Evolutionary conservation across 2,113 vertebrate genomes (phyloP).

Genomic region (Lota lota): DNA sequence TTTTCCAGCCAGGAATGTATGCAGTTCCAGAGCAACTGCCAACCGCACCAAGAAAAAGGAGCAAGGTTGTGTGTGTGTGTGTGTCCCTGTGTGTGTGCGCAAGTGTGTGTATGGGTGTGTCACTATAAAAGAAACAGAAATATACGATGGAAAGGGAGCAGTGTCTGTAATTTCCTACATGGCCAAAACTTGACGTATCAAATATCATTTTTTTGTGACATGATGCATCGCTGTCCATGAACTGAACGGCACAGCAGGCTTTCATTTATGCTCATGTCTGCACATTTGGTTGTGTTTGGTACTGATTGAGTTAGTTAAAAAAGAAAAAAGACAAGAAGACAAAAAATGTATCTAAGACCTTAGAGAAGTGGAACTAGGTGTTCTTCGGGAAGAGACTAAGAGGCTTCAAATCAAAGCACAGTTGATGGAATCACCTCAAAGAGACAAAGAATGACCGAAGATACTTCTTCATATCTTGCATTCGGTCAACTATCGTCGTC

Average conservation of each 20-base stretch:
- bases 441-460: no score
- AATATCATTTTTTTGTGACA: slow-evolving; percentile 42
- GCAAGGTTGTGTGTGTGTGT: slow-evolving; percentile 13
- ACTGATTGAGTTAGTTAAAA: slow-evolving; percentile 52
- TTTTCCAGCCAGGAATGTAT: slow-evolving; percentile 66
- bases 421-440: no score
- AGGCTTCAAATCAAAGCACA: background rate
- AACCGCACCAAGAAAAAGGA: slow-evolving; percentile 47
- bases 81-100: slow-evolving; percentile 2
- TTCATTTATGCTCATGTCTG: slow-evolving; percentile 87
- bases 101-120: slow-evolving; percentile 67
- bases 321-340: background rate
- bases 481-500: no score
- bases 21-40: slow-evolving; percentile 71
- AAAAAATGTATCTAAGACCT: background rate
- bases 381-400: background rate
- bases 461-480: no score
- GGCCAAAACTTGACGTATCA: slow-evolving; percentile 49
- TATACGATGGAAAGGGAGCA: slow-evolving; percentile 43
- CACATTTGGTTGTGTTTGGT: slow-evolving; percentile 53
- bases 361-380: no score
- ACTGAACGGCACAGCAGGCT: slow-evolving; percentile 72
- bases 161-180: slow-evolving; percentile 65
- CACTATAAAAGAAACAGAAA: slow-evolving; percentile 61
- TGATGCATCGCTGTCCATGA: slow-evolving; percentile 21